These are phyloP conservation scores for Cheilosia urbana DNA, from an alignment of 2,888 invertebrate genomes.

Conservation along the genomic window DNA sequence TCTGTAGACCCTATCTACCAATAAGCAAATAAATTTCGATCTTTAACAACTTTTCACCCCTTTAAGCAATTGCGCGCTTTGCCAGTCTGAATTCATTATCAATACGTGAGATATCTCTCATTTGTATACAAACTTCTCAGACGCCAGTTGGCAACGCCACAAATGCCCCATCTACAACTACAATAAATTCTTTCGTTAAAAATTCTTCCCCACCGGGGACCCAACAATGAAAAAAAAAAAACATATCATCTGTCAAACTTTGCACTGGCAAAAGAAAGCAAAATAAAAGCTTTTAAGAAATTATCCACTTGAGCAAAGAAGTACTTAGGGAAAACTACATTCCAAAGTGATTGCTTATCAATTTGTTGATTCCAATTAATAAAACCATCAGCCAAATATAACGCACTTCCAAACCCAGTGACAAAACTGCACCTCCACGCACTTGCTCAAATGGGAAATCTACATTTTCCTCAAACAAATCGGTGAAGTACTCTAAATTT, in stretches of 20 bases:
- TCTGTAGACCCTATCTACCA: too few relatives aligned
- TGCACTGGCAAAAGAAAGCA: constrained; percentile 38
- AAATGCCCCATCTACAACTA: not conserved
- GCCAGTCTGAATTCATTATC: too few relatives aligned
- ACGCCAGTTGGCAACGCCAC: constrained; percentile 40
- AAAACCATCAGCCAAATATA: constrained; percentile 40
- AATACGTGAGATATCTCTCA: not conserved
- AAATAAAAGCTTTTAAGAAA: constrained; percentile 47
- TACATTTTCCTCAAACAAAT: constrained; percentile 23
- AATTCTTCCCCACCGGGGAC: not conserved
- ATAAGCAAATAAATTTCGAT: too few relatives aligned
- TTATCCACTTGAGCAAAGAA: constrained; percentile 18
- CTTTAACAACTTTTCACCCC: too few relatives aligned
- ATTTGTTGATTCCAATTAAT: constrained; percentile 45
- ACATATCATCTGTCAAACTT: constrained; percentile 39
- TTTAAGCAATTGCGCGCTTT: too few relatives aligned
- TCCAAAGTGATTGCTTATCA: constrained; percentile 14
- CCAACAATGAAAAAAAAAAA: not conserved
- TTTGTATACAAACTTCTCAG: not conserved
- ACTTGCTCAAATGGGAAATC: constrained; percentile 64
- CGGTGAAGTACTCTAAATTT: constrained; percentile 27
- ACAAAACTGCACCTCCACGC: not conserved
- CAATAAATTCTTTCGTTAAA: constrained; percentile 43
- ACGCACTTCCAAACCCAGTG: constrained; percentile 13
- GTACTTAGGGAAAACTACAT: constrained; percentile 32